Base-by-base conservation (phyloP, 2,888 invertebrate genomes). In the Conus canariensis region DNA sequence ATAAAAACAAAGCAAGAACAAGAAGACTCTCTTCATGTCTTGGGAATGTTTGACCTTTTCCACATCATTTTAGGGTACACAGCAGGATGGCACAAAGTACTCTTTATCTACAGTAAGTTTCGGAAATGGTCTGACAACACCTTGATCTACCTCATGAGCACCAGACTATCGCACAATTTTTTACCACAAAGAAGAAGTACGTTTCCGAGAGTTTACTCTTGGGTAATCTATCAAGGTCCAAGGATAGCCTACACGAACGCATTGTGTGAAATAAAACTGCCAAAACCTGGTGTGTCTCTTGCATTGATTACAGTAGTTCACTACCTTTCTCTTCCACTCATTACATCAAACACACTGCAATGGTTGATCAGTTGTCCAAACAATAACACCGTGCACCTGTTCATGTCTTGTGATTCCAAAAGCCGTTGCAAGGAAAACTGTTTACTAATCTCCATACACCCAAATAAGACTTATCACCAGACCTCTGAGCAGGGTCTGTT, bases 71-170 rank as follows among this genome's bases (percentile, higher is more conserved):
- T 83, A 56, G 82, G 56, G 30, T 80, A 45, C 10, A 30, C 19
- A 5, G 3, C 80, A 30, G 80, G 30, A 12, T 25, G 80, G 80
- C 14, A 16, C 30, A 14, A 22, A 16, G 12, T 45, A 14, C 10
- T 30, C 14, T 80, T 80, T 83, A 25, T 25, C 58, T 83, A 83
- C 25, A 83, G 82, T 83, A 83, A 58, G 56, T 83, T 56, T 58
- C 16, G 0, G 7, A 83, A 58, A 58, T 83, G 82, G 82, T 19
- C 56, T 58, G 82, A 83, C 56, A 83, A 58, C 9, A 83, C 82
- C 19, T 2, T 83, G 56, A 19, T 83, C 58, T 83, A 83, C 30
- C 2, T 25, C 4, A 58, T 58, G 82, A 22, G 14, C 25, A 56
- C 22, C 10, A 6, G 10, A 8, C 6, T 80, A 30, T 30, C 12